Conservation (phyloP, 2,113 vertebrate genomes). For the Rhinichthys klamathensis region DNA sequence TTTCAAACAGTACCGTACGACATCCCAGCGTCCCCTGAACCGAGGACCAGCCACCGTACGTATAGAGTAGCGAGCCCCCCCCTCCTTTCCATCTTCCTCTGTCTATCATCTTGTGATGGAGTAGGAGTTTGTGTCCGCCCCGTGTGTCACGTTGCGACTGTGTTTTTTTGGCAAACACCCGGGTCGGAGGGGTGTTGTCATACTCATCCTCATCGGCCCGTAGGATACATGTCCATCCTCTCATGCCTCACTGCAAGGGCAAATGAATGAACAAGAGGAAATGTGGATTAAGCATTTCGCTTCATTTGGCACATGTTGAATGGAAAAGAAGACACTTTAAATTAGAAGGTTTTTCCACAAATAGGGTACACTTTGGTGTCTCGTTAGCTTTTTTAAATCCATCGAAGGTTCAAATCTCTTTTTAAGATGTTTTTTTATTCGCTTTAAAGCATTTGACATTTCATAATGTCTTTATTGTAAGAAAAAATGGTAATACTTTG, state of each 20-base stretch:
- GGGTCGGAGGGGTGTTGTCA: slow-evolving; percentile 22
- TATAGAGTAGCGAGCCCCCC: slow-evolving; percentile 30
- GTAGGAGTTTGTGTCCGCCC: slow-evolving; percentile 51
- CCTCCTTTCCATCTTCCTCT: slow-evolving; percentile 17
- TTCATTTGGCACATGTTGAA: background rate
- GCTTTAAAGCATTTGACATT: background rate
- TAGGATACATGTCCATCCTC: slow-evolving; percentile 46
- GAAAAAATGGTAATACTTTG: background rate
- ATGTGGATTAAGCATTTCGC: background rate
- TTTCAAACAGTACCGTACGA: slow-evolving; percentile 23
- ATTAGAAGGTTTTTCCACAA: background rate
- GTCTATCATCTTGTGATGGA: slow-evolving; percentile 56
- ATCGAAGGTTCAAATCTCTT: background rate
- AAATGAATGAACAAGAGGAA: slow-evolving; percentile 23
- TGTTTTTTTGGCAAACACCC: slow-evolving; percentile 20
- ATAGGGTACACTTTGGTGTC: background rate
- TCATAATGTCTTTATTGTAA: background rate
- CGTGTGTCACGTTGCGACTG: slow-evolving; percentile 40
- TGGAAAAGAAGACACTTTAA: background rate
- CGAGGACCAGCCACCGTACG: slow-evolving; percentile 28
- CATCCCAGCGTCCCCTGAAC: background rate
- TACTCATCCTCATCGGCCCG: slow-evolving; percentile 24
- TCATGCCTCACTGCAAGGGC: slow-evolving; percentile 51
- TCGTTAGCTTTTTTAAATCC: background rate
- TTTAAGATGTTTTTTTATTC: background rate